These are phyloP conservation scores for Philopotamus ludificatus DNA, from an alignment of 1,140 invertebrate species.

Conservation along the genomic window DNA sequence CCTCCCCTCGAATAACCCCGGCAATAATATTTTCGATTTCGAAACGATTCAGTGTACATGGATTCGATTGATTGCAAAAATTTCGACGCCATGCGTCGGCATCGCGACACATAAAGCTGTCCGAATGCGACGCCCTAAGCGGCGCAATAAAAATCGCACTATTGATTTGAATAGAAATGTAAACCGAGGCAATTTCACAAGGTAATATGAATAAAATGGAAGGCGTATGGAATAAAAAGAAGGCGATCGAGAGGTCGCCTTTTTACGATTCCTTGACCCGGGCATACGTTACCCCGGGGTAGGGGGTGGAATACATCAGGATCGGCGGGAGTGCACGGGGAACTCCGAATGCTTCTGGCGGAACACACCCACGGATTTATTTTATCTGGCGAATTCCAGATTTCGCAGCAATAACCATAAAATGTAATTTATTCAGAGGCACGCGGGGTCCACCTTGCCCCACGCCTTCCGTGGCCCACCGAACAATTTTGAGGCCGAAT, in stretches of 20 bases:
- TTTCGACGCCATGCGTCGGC: not conserved
- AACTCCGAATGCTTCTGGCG: conserved; percentile 8
- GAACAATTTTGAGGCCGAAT: conserved; percentile 25
- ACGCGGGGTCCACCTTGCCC: conserved; percentile 2
- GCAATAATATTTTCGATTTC: conserved; percentile 6
- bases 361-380: conserved; percentile 30
- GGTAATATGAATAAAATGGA: not conserved
- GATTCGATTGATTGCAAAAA: not conserved
- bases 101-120: not conserved
- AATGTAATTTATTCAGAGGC: conserved; percentile 40
- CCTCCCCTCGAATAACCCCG: no score
- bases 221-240: not conserved
- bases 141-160: no score
- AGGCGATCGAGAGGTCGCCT: not conserved
- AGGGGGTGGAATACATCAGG: not conserved
- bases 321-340: not conserved
- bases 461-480: not conserved
- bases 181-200: no score
- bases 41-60: conserved; percentile 3
- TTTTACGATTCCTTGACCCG: not conserved
- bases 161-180: not conserved
- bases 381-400: conserved; percentile 38
- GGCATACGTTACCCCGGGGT: not conserved
- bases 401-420: conserved; percentile 42
- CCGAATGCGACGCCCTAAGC: no score